Base-by-base conservation (phyloP, 2,113 vertebrate genomes). In the Heterocephalus glaber region DNA sequence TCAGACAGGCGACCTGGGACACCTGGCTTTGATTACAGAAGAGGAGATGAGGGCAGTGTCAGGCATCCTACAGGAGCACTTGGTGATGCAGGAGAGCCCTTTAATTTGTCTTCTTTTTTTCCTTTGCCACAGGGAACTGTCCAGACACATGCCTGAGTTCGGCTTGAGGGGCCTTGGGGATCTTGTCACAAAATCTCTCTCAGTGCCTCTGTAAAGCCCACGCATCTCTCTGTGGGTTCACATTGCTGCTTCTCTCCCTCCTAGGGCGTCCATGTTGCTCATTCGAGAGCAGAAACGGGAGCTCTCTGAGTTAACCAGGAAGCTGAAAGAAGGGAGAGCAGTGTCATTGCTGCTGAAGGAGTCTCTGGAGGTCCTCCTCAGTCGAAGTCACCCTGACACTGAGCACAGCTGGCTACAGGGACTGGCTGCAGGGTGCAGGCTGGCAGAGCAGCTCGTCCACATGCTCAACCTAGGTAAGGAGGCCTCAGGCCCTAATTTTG, bases 11-110 rank as follows among this genome's bases (percentile, higher is more conserved):
- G 12, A 9, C 11, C 9, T 3, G 60, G 65, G 44, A 35, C 6
- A 10, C 2, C 38, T 24, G 60, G 61, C 8, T 80, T 49, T 68
- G 72, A 3, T 17, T 19, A 12, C 24, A 35, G 41, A 77, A 38
- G 26, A 54, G 7, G 10, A 13, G 24, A 19, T 5, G 19, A 30
- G 19, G 0, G 24, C 35, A 24, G 52, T 12, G 22, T 12, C 68
- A 9, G 13, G 54, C 1, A 5, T 17, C 49, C 65, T 16, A 24
- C 24, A 12, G 22, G 33, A 70, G 41, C 2, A 1, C 61, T 9
- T 4, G 24, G 12, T 4, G 9, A 54, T 9, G 7, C 8, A 10
- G 2, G 41, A 10, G 2, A 4, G 5, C 20, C 0, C 38, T 60
- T 65, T 8, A 5, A 1, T 65, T 2, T 0, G 8, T 9, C 5